Evolutionary conservation across 2,888 invertebrate genomes (phyloP), one percentile per base, ranked within the genome.

Genomic region (Diarsia rubi): DNA sequence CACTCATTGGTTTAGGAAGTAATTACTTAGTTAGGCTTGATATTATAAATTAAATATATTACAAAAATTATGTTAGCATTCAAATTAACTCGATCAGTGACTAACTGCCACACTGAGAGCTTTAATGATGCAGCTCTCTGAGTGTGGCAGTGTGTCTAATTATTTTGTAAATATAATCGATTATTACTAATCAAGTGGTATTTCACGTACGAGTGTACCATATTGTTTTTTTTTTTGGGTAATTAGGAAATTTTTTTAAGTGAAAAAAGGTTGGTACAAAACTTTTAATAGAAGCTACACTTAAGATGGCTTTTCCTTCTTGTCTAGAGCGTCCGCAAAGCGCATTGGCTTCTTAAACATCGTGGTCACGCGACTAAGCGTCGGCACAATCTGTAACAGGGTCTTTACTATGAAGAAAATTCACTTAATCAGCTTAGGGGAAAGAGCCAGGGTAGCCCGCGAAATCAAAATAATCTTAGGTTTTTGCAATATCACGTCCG

Each of bases 1-100:
- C 47, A 69, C 16, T n/a, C 9, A 47, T 54, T 27, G 37, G 11
- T 75, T 68, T 75, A 78, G 70, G 54, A 69, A 45, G 70, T 49
- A 78, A 69, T 52, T 37, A 60, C 27, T 81, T 76, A 75, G 59
- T 75, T 75, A 66, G 54, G 60, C 68, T 65, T 65, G 47, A 65
- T 74, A 69, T 45, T 69, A 60, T 78, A 52, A 78, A 78, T 19
- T 60, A 45, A n/a, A 66, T 63, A 63, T 42, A 42, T 45, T 47
- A 2, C 31, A 49, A 37, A 19, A 47, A 71, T 47, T 70, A 79
- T 24, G 62, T 54, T 63, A 71, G 62, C 62, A 42, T 31, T 21
- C 27, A 71, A 69, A 76, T 79, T 42, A 47, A 14, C 31, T 54
- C 14, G 45, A 42, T 14, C n/a, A 60, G 8, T 14, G 12, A 54